Conservation (phyloP, 2,113 vertebrate species). For the Dicerorhinus sumatrensis region DNA sequence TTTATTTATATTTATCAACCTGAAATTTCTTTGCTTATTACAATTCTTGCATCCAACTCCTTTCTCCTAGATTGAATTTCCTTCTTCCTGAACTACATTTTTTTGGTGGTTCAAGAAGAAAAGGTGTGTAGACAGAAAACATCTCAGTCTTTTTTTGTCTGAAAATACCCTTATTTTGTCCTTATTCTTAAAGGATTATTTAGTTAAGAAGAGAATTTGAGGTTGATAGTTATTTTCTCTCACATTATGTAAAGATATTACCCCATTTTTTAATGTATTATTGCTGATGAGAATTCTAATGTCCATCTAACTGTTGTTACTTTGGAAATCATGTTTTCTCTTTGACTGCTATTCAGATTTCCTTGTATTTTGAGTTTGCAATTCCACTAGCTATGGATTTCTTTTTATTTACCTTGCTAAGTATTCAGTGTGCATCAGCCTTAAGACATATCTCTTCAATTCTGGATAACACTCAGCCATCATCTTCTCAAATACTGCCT, state of each 20-base stretch:
- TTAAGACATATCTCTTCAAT: background rate
- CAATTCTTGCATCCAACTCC: background rate
- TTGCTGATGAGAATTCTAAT: background rate
- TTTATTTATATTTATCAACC: background rate
- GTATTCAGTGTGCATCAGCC: background rate
- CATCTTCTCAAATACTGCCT: background rate
- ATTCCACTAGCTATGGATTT: background rate
- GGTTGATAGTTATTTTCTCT: background rate
- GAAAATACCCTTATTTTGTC: background rate
- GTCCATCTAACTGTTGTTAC: background rate
- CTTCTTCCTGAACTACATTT: background rate
- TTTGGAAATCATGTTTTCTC: background rate
- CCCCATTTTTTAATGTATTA: background rate
- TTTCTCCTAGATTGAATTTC: background rate
- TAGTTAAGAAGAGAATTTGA: background rate
- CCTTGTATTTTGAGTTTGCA: background rate
- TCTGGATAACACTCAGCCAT: background rate
- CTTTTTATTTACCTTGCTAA: background rate
- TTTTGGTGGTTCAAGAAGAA: background rate
- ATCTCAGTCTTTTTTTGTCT: background rate
- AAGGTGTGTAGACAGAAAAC: background rate
- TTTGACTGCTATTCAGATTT: background rate
- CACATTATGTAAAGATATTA: background rate
- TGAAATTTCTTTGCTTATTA: background rate
- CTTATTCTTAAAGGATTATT: background rate